Conservation (phyloP, 2,888 invertebrate genomes). For the Actias luna region DNA sequence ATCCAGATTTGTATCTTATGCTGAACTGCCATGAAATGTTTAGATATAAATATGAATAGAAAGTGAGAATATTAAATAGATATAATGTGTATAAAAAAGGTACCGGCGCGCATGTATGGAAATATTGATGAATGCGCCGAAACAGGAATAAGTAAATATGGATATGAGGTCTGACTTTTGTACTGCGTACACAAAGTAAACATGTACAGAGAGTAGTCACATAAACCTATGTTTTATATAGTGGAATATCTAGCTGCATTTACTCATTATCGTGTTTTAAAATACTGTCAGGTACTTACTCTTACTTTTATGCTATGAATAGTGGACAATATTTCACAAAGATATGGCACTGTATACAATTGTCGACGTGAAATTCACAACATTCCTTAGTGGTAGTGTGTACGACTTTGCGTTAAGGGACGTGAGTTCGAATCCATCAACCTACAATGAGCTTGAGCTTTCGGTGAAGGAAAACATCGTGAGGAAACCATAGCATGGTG, state of each 20-base stretch:
- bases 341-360: too few species aligned
- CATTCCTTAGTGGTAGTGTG: too few species aligned
- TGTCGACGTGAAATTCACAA: too few species aligned
- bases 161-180: not conserved
- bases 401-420: too few species aligned
- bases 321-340: too few species aligned
- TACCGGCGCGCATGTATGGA: constrained; percentile 6
- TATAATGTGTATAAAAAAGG: not conserved
- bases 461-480: too few species aligned
- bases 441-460: too few species aligned
- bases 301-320: too few species aligned
- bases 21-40: not conserved
- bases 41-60: not conserved
- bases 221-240: not conserved
- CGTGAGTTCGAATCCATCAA: too few species aligned
- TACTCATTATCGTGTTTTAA: not conserved
- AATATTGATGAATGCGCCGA: constrained; percentile 6
- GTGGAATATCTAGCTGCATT: not conserved
- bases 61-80: not conserved
- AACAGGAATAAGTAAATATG: constrained; percentile 4
- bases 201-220: not conserved
- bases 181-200: not conserved
- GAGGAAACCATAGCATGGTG: too few species aligned
- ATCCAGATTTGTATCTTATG: not conserved
- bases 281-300: too few species aligned